These are phyloP conservation scores for Tigriopus japonicus DNA, from an alignment of 1,140 invertebrate genomes.

Conservation along the genomic window DNA sequence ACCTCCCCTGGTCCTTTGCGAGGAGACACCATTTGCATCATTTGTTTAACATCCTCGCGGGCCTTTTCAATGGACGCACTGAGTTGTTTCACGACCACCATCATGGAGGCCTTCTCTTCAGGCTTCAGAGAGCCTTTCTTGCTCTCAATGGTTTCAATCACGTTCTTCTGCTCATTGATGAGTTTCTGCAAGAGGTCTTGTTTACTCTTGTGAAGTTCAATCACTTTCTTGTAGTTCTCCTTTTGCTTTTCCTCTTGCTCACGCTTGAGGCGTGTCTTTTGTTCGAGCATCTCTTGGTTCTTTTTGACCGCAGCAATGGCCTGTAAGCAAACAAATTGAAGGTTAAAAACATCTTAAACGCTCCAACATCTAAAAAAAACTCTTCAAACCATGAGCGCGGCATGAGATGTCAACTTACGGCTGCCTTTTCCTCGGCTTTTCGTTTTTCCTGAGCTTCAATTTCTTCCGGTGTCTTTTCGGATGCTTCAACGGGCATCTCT, in stretches of 20 bases:
- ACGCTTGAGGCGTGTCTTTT: constrained; percentile 40
- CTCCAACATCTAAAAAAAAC: no score
- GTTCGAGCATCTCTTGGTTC: constrained; percentile 37
- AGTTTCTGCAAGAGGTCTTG: constrained; percentile 57
- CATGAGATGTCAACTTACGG: no score
- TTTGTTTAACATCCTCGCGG: constrained; percentile 37
- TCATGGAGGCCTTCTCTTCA: constrained; percentile 42
- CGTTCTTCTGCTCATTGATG: constrained; percentile 47
- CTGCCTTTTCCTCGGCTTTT: not conserved
- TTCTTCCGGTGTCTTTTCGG: not conserved
- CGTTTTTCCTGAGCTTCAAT: not conserved
- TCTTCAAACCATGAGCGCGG: no score
- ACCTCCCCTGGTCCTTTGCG: constrained; percentile 10
- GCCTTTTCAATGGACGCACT: constrained; percentile 54
- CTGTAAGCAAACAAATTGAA: no score
- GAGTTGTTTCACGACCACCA: constrained; percentile 50
- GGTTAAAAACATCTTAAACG: no score
- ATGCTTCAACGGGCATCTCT: no score
- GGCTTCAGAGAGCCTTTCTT: constrained; percentile 31
- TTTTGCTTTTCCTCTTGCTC: constrained; percentile 41
- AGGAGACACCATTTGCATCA: constrained; percentile 8
- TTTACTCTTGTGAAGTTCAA: constrained; percentile 50
- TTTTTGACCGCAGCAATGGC: constrained; percentile 38
- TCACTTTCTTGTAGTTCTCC: constrained; percentile 46
- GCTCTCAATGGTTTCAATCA: constrained; percentile 51